A percentile compares a stretch with the other conserved stretches of the same genome.
phyloP scores from a whole-genome alignment of 2,888 invertebrate species.

The Nebria salina region DNA sequence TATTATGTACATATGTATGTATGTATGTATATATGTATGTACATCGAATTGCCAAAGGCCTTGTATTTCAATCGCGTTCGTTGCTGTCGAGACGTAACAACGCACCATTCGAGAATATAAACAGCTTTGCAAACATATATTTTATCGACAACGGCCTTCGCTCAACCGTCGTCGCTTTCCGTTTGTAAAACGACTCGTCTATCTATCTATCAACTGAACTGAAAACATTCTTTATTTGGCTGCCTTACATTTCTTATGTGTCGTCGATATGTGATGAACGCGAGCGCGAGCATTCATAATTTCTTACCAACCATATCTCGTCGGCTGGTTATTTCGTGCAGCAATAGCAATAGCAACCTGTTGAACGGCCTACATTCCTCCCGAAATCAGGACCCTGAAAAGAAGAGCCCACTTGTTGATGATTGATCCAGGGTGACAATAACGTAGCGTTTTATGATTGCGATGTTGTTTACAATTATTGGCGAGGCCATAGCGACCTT shows the following conservation, averaged over 20 bases:
- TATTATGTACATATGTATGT: neutral
- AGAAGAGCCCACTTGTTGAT: neutral
- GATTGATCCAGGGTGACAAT: neutral
- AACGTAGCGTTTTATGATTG: neutral
- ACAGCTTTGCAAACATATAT: slow-evolving; percentile 47
- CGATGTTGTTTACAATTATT: slow-evolving; percentile 12
- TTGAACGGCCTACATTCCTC: slow-evolving; percentile 12
- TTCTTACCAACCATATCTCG: slow-evolving; percentile 11
- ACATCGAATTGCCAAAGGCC: neutral
- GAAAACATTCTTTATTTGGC: neutral
- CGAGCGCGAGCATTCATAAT: neutral
- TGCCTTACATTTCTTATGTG: neutral
- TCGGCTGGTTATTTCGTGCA: slow-evolving; percentile 16
- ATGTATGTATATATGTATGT: too few relatives aligned
- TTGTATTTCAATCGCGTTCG: neutral
- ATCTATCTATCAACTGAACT: neutral
- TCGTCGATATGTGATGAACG: neutral
- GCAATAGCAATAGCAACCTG: slow-evolving; percentile 33
- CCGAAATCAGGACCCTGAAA: neutral
- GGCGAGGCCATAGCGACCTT: neutral
- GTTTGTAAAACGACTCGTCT: slow-evolving; percentile 47
- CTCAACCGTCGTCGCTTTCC: slow-evolving; percentile 48
- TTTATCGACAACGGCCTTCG: slow-evolving; percentile 51
- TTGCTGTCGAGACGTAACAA: slow-evolving; percentile 10
- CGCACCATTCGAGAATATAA: slow-evolving; percentile 12